Evolutionary conservation across 92 coral and sea anemone species (phyloP).

Genomic region (Epizoanthus stellaris): DNA sequence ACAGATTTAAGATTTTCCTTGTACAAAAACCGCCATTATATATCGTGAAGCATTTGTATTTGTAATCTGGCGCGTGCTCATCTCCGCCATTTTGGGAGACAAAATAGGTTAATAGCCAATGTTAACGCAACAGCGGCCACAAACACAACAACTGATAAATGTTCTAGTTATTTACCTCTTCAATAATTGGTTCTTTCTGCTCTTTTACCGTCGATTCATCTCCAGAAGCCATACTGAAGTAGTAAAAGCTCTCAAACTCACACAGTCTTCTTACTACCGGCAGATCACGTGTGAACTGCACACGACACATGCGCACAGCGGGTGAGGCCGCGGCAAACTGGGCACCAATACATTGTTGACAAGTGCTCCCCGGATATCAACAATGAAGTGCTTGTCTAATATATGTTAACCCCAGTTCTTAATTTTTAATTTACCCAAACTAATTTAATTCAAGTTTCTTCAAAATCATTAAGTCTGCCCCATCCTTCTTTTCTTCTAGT

Average conservation of each 20-base stretch:
- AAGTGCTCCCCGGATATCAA: no score
- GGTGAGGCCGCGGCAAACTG: constrained; percentile 34
- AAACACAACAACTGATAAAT: constrained; percentile 29
- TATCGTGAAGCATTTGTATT: neutral
- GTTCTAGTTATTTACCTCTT: constrained; percentile 69
- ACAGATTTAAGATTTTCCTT: constrained; percentile 26
- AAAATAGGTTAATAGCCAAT: neutral
- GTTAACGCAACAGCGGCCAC: neutral
- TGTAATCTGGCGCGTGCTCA: constrained; percentile 31
- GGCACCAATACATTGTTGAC: no score
- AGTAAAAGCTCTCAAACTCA: constrained; percentile 57
- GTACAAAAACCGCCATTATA: constrained; percentile 5
- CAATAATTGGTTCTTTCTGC: constrained; percentile 81
- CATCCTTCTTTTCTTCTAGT: no score
- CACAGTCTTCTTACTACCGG: constrained; percentile 73
- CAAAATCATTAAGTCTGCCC: no score
- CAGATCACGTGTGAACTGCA: constrained; percentile 83
- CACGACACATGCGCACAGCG: constrained; percentile 81
- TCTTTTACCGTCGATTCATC: constrained; percentile 91
- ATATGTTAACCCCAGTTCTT: no score
- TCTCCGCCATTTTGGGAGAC: constrained; percentile 42
- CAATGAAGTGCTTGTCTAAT: no score
- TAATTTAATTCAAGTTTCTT: no score
- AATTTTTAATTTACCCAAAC: no score
- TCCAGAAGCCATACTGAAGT: constrained; percentile 96